Base-by-base conservation (phyloP, 2,797 vertebrate genomes). In the Channa striata region DNA sequence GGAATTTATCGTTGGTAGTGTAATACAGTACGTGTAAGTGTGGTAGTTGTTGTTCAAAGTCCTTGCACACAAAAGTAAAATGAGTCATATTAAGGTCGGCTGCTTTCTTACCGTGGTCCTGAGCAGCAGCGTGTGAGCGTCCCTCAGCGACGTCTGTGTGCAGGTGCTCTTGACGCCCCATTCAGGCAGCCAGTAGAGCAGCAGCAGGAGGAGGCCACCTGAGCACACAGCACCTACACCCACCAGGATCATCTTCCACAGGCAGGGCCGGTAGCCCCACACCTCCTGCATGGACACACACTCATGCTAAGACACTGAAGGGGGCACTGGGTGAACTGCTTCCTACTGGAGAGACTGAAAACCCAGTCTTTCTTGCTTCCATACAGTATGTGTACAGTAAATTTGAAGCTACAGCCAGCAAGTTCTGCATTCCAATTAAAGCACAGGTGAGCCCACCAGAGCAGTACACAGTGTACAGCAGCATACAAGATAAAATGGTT, bases 141-240 rank as follows among this genome's bases (percentile, higher is more conserved):
- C 94, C 66, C 79, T 91, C 58, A 97, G 77, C 0, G 95, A 53
- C 39, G 93, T 89, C 88, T 60, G 90, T 64, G 75, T 86, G 86
- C 96, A 96, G 0, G 95, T 97, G n/a, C 93, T 87, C 82, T 95
- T 96, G 72, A 97, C 96, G 1, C 95, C 93, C 97, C 97, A 99
- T 86, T 96, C 93, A 4, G 97, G 97, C 88, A 97, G 94, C 97
- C 97, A 98, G 86, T 98, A 99, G 74, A 99, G 96, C 51, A 97
- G 94, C 54, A 99, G 95, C 67, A 99, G 94, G 16, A 99, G 95
- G 82, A 98, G 95, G 8, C 97, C 97, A 1, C 97, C 95, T 0
- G 96, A 94, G 86, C 94, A 96, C 58, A 97, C 72, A 8, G 91
- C 87, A 4, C 96, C 97, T 0, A 93, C 34, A 11, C 92, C 88